Percentiles rank a stretch among this genome's conserved stretches.
Evolutionary conservation across 2,113 vertebrate species (phyloP).

Genomic region (Centropus bengalensis): DNA sequence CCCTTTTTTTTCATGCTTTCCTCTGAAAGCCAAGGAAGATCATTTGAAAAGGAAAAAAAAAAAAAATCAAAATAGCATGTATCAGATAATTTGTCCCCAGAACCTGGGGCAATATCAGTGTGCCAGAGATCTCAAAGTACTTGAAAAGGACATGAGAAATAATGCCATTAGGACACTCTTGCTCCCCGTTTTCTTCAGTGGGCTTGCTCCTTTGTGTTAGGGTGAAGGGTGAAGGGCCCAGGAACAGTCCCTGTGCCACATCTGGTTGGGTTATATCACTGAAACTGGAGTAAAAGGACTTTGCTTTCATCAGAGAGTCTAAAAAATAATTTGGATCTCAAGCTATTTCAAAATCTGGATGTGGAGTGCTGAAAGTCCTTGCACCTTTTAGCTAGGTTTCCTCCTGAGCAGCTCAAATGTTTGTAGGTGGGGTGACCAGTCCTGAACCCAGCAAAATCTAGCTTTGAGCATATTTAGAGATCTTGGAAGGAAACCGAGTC

Average conservation of each 20-base stretch:
- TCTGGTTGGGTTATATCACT: fast-evolving
- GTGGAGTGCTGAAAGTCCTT: neutral
- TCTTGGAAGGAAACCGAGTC: neutral
- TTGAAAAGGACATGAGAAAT: neutral
- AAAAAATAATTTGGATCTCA: neutral
- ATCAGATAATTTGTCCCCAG: neutral
- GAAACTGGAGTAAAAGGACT: neutral
- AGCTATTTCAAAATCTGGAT: neutral
- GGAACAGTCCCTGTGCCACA: neutral
- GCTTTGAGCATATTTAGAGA: fast-evolving
- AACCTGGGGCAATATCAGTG: fast-evolving
- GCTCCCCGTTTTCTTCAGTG: neutral
- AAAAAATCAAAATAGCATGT: neutral
- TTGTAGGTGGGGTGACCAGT: neutral
- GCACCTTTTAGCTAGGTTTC: neutral
- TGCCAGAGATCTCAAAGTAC: neutral
- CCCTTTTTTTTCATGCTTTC: neutral
- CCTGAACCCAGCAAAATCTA: neutral
- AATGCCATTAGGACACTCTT: neutral
- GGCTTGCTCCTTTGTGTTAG: neutral
- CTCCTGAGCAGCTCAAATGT: neutral
- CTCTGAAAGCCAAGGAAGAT: neutral
- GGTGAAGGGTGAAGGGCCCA: too few species aligned
- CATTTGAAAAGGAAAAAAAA: neutral
- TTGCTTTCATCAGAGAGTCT: neutral